Evolutionary conservation across 2,113 vertebrate species (phyloP), one percentile per base, ranked within the genome.

Genomic region (Pseudopipra pipra): DNA sequence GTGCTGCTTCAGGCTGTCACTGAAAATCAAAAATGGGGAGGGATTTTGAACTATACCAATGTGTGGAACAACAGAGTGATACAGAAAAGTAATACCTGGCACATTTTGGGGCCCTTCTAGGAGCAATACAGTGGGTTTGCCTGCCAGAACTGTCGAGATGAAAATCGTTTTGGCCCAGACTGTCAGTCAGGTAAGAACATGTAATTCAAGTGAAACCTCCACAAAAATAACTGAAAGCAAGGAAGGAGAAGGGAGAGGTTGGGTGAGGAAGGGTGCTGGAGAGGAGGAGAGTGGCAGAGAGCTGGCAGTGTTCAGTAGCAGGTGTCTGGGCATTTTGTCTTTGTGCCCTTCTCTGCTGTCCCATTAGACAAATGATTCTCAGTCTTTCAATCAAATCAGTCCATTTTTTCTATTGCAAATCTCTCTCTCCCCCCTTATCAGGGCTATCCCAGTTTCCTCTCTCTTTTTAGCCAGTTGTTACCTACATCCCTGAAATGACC

Each of bases 91-190:
- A 92, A 94, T 39, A 52, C 16, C 25, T 93, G 62, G n/a, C 28
- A 88, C 20, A 16, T 89, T 65, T 90, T 91, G 84, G 66, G 63
- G 9, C 47, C 39, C 41, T 84, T 90, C 87, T 81, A 99, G 99
- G 98, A 98, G 5, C 98, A 97, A 18, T 99, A 98, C 90, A 92
- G 98, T 6, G 99, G 99, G 5, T 98, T 98, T 61, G 98, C 98
- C 61, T 99, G 99, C 96, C 98, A 99, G 84, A 95, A 98, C 6
- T 99, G 99, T 96, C 90, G 11, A 31, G 98, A 99, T 83, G 86
- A 94, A 35, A 97, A 96, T 27, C 83, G 37, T 19, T 99, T 97
- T 31, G 99, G 99, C 43, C 96, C 97, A 15, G 97, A 98, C 72
- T 99, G 99, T 88, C 97, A 98, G 67, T 98, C 98, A 97, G 98